Base-by-base conservation (phyloP, 2,888 invertebrate genomes). In the Mimachlamys varia region DNA sequence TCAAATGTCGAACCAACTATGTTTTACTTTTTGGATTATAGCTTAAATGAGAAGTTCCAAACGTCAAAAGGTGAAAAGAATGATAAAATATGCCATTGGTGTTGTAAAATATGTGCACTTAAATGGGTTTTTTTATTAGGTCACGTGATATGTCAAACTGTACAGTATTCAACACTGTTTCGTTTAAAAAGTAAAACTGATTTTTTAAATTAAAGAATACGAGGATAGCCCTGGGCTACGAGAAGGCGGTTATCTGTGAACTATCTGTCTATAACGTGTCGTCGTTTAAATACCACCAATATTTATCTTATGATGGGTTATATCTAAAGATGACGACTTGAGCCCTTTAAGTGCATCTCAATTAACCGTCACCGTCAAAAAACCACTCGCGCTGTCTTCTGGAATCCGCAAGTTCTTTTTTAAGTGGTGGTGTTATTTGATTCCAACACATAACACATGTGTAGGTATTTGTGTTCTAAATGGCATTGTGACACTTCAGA, bases 401-500 rank as follows among this genome's bases (percentile, higher is more conserved):
- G 27, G 27, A 76, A 27, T 76, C 76, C 22, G 33, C 22, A 76
- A 76, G 76, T 76, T 33, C 76, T 76, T 76, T 76, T 76, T 76
- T 76, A 33, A 76, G 76, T 76, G 76, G 76, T 22, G 2, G 33
- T 76, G 76, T 76, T 76, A 76, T 76, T 27, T 33, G 76, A 76
- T 76, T 33, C 76, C 76, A 33, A 76, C 76, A 27, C 76, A 27
- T 76, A 76, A 76, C 76, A 76, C 76, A 76, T 76, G 33, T 76
- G 76, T 76, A 76, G 15, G 76, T 76, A 76, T 76, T 76, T 76
- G 76, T 76, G 76, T 76, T 76, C 76, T 33, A 76, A 76, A 76
- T 76, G 76, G 76, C 4, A 76, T 33, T 76, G 76, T 76, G 33
- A 76, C 76, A 76, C 76, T 76, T 76, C 3, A 22, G 27, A 0